Evolutionary conservation across 1,140 invertebrate genomes (phyloP).

Genomic region (Drosophila sp.): DNA sequence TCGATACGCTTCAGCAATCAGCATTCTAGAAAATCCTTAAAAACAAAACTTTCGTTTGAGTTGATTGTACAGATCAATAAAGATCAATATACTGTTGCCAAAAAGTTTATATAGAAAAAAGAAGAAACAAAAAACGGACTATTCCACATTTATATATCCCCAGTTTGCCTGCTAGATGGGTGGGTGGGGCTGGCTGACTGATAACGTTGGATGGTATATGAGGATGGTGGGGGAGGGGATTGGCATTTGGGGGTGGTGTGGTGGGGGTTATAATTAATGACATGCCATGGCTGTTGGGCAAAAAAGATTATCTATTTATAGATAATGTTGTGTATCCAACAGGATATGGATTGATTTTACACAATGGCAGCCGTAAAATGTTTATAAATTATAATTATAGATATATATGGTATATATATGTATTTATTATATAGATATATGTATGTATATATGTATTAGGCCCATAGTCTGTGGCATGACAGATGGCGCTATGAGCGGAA

Average conservation of each 20-base stretch:
- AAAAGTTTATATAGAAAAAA: neutral
- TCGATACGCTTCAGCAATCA: neutral
- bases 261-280: slow-evolving; percentile 63
- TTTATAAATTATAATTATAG: slow-evolving; percentile 78
- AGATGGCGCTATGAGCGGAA: slow-evolving; percentile 51
- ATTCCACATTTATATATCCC: neutral
- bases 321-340: slow-evolving; percentile 44
- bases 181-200: neutral
- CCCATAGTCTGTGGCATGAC: slow-evolving; percentile 56
- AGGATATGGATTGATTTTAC: slow-evolving; percentile 45
- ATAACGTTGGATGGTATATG: neutral
- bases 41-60: no score
- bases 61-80: no score
- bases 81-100: no score
- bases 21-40: neutral
- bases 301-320: slow-evolving; percentile 79
- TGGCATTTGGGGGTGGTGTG: neutral
- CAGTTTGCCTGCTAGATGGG: slow-evolving; percentile 18
- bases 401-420: slow-evolving; percentile 27
- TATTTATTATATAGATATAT: slow-evolving; percentile 56
- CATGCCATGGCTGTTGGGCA: slow-evolving; percentile 54
- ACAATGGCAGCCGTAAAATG: slow-evolving; percentile 67
- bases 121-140: slow-evolving; percentile 15
- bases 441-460: slow-evolving; percentile 57
- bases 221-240: neutral